Evolutionary conservation across 2,113 vertebrate species (phyloP), one percentile per base, ranked within the genome.

Genomic region (Oryzias curvinotus): DNA sequence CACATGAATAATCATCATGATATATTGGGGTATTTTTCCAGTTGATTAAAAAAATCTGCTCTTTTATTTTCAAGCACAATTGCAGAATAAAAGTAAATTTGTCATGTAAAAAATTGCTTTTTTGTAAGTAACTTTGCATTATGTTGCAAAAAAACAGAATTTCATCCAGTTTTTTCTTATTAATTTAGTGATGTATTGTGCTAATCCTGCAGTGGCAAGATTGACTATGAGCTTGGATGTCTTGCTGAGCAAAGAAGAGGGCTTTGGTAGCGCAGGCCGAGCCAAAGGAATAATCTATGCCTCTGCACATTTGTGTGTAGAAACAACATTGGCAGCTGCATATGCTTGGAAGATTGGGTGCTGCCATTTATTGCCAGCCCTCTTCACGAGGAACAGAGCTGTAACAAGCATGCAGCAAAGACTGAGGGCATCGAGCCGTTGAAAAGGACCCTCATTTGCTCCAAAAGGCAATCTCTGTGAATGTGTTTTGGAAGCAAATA

Each of bases 381-480:
- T 62, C 70, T 53, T 76, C 73, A 77, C 59, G 51, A 52, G 73
- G 50, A 78, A 62, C 57, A 78, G 62, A 64, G 63, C 57, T 78
- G 74, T 82, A 86, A 87, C 79, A 75, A 84, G 76, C 63, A 68
- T 48, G 68, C 73, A 55, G 25, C 2, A 1, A 44, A 58, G 62
- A 57, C 59, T 46, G 44, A 71, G 47, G 71, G 59, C 54, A 41
- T 4, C 59, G 55, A 73, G 68, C 65, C 36, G n/a, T 47, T 68
- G 44, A 69, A 47, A 43, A 52, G 64, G 46, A 45, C 63, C 47
- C 36, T 83, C 45, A 70, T 84, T 83, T 86, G 68, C 71, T 76
- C 52, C 25, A 44, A 19, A 51, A 64, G 68, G 19, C 49, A 17
- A 54, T 69, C n/a, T 64, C 52, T 60, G 66, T 65, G 54, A 78